Base-by-base conservation (phyloP, 2,888 invertebrate genomes). In the Hemithea aestivaria region DNA sequence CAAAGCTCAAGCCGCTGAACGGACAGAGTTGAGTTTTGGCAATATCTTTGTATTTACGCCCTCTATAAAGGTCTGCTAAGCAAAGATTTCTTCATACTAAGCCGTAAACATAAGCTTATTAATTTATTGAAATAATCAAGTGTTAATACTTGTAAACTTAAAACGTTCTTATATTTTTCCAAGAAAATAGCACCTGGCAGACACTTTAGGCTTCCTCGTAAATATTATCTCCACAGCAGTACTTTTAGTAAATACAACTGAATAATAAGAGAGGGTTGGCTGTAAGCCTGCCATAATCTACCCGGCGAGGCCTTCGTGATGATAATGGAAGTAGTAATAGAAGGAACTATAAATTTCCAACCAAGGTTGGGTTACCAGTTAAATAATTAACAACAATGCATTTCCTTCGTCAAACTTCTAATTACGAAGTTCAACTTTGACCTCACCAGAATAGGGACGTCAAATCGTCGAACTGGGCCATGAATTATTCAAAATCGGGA, bases 401-500 rank as follows among this genome's bases (percentile, higher is more conserved):
- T 9, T 20, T 25, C 25, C 12, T 30, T 10, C 43, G 28, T 27
- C 35, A 40, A 36, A 27, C 16, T 31, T 30, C 23, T 23, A 31
- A 20, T 35, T 29, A 24, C 10, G 25, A 35, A 38, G 30, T 35
- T 29, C 6, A 34, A 35, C 28, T 35, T 32, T 6, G 9, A 33
- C 26, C 9, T 26, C 25, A 40, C 39, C 59, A 59, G 70, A 71
- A 71, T 72, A 69, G 31, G 61, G 52, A 45, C 31, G 35, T 37
- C 10, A 40, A 39, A 49, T 58, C 45, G 48, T 40, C 50, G 56
- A 62, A 68, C 62, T 61, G 51, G 56, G 62, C 55, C 60, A 73
- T 73, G 72, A 73, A 73, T 74, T 52, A 73, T 73, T 73, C 73
- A 66, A 60, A 66, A 65, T 68, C 56, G 55, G 46, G 48, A 59